phyloP scores from a whole-genome alignment of 2,113 vertebrate genomes.

The Pelvicachromis taeniatus region DNA sequence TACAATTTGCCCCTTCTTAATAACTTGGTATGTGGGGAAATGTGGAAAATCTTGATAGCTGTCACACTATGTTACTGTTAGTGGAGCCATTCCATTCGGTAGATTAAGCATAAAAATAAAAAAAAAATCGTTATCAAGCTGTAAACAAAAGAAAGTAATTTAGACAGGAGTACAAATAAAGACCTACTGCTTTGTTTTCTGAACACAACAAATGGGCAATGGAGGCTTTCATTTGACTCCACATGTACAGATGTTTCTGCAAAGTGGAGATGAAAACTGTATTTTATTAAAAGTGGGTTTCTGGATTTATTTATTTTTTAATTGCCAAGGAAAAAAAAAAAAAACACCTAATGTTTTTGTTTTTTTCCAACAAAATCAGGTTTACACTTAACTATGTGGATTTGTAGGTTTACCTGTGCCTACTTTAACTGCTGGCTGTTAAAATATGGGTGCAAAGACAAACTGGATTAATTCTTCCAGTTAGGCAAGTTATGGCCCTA shows the following conservation, averaged over 20 bases:
- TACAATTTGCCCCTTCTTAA: neutral
- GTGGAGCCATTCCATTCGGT: neutral
- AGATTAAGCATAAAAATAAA: neutral
- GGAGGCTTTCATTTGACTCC: neutral
- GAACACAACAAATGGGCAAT: neutral
- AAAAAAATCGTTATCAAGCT: neutral
- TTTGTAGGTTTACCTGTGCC: neutral
- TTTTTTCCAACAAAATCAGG: constrained; percentile 20
- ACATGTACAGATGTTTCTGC: neutral
- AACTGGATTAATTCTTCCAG: neutral
- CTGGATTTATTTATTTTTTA: neutral
- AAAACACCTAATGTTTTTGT: neutral
- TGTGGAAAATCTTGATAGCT: neutral
- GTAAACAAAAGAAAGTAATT: neutral
- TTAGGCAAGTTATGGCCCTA: neutral
- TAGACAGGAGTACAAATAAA: neutral
- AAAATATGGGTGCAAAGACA: neutral
- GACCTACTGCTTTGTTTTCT: neutral
- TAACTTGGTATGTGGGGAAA: neutral
- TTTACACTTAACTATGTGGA: neutral
- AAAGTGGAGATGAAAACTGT: neutral
- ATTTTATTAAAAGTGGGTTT: neutral
- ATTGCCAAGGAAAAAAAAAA: neutral
- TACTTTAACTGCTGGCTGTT: neutral
- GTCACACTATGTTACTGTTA: neutral